These are phyloP conservation scores for Poecilia latipinna DNA, from an alignment of 2,113 vertebrate genomes.

Conservation along the genomic window DNA sequence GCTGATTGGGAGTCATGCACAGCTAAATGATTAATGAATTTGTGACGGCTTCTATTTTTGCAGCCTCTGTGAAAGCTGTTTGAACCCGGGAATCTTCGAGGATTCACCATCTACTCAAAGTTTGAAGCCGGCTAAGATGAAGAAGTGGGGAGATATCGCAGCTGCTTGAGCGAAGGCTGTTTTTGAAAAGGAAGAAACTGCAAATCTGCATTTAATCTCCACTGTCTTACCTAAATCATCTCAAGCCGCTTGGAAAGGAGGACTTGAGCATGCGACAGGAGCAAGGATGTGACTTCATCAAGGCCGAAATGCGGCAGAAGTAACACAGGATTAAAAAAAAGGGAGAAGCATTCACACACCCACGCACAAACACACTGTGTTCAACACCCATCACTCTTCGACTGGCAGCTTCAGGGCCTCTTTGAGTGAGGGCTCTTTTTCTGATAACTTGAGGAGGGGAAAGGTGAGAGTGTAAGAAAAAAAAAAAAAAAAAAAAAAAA, in stretches of 20 bases:
- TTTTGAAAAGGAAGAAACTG: constrained; percentile 63
- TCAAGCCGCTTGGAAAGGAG: constrained; percentile 56
- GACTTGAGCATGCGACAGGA: constrained; percentile 47
- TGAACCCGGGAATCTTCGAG: constrained; percentile 30
- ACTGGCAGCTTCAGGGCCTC: constrained; percentile 35
- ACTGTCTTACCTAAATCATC: constrained; percentile 53
- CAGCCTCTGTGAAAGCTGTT: constrained; percentile 29
- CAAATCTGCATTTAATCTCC: constrained; percentile 69
- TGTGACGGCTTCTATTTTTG: constrained; percentile 65
- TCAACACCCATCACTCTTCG: constrained; percentile 29
- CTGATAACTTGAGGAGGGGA: constrained; percentile 32
- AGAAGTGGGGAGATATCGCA: constrained; percentile 47
- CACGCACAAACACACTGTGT: background rate
- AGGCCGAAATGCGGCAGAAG: constrained; percentile 7
- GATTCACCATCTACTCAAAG: constrained; percentile 50
- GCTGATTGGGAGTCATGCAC: constrained; percentile 51
- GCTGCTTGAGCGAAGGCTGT: constrained; percentile 59
- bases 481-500: constrained; percentile 3
- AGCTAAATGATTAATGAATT: constrained; percentile 63
- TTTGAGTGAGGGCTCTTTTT: constrained; percentile 25
- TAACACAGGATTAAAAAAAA: constrained; percentile 3
- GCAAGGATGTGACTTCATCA: constrained; percentile 17
- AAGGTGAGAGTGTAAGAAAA: constrained; percentile 41
- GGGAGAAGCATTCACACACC: background rate
- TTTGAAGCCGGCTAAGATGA: constrained; percentile 56